Base-by-base conservation (phyloP, 2,797 vertebrate genomes). In the Sebastes trivittatus region DNA sequence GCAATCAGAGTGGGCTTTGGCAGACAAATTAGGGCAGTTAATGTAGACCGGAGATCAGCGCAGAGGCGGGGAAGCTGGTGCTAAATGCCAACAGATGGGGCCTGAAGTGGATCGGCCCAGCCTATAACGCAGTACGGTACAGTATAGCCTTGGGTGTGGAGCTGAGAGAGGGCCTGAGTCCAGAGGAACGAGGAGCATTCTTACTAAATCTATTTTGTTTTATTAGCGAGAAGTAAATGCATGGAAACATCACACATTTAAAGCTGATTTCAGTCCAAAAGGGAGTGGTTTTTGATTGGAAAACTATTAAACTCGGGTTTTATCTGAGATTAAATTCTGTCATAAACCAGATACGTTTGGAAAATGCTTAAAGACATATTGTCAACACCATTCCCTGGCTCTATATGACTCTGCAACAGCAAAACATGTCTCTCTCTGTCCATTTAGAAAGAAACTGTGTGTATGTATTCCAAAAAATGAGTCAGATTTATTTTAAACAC, bases 21-120 rank as follows among this genome's bases (percentile, higher is more conserved):
- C 95, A 94, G 94, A 95, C 94, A 95, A 95, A 95, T 95, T 95
- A 95, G 94, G 87, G 89, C 88, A 91, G 93, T 93, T 95, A 95
- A 94, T 93, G 93, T 91, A 66, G 89, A 93, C 93, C 90, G 94
- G 93, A 94, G 93, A 95, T 94, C 91, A 91, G 94, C 49, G 81
- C 82, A 82, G 91, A 93, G 94, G 94, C 87, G 83, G 91, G 87
- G 90, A 94, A 88, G 90, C 86, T 92, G 82, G 85, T 88, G 93
- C 89, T 95, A 95, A 95, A 94, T 87, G 91, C 89, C 94, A 93
- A 92, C 95, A 95, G 95, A 95, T 95, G 94, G 88, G 84, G 81
- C 74, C 80, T 88, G 78, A 90, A 85, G 80, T 80, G 87, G 86
- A 84, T 78, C 11, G 52, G 75, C 55, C 38, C 46, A 74, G 83